phyloP scores from a whole-genome alignment of 2,888 invertebrate species.

The Oligia strigilis region DNA sequence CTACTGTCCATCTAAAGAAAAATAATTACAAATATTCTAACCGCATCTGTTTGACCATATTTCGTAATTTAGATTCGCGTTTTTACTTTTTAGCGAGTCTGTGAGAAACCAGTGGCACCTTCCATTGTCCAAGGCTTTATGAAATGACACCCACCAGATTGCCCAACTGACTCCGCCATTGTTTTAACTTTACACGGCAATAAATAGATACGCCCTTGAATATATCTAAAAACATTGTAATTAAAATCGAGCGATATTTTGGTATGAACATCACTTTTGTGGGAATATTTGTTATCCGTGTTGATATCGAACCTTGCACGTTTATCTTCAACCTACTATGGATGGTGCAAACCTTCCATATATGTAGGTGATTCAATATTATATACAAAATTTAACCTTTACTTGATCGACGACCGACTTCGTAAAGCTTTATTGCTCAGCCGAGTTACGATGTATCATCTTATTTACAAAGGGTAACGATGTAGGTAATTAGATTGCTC shows the following conservation, averaged over 20 bases:
- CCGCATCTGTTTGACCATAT: slow-evolving; percentile 65
- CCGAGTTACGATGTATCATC: slow-evolving; percentile 33
- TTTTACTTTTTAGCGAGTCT: slow-evolving; percentile 72
- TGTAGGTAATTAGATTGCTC: slow-evolving; percentile 62
- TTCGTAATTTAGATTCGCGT: slow-evolving; percentile 65
- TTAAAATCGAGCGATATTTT: slow-evolving; percentile 72
- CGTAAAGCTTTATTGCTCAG: slow-evolving; percentile 48
- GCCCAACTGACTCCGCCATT: slow-evolving; percentile 76
- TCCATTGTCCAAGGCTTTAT: slow-evolving; percentile 80
- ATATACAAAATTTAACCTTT: slow-evolving; percentile 61
- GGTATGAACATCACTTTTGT: slow-evolving; percentile 69
- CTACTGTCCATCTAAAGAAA: slow-evolving; percentile 25
- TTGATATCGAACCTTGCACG: slow-evolving; percentile 29
- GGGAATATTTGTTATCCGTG: slow-evolving; percentile 60
- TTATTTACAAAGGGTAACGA: slow-evolving; percentile 62
- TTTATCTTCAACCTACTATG: slow-evolving; percentile 16
- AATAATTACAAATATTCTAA: slow-evolving; percentile 47
- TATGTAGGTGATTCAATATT: slow-evolving; percentile 19
- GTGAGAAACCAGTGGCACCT: slow-evolving; percentile 76
- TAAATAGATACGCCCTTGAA: slow-evolving; percentile 74
- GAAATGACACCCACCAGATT: slow-evolving; percentile 81
- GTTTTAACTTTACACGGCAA: slow-evolving; percentile 75
- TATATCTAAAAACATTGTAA: slow-evolving; percentile 66
- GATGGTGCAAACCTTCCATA: slow-evolving; percentile 40
- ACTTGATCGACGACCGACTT: slow-evolving; percentile 47